Conservation (phyloP, 2,888 invertebrate species). For the Cheilosia grossa region DNA sequence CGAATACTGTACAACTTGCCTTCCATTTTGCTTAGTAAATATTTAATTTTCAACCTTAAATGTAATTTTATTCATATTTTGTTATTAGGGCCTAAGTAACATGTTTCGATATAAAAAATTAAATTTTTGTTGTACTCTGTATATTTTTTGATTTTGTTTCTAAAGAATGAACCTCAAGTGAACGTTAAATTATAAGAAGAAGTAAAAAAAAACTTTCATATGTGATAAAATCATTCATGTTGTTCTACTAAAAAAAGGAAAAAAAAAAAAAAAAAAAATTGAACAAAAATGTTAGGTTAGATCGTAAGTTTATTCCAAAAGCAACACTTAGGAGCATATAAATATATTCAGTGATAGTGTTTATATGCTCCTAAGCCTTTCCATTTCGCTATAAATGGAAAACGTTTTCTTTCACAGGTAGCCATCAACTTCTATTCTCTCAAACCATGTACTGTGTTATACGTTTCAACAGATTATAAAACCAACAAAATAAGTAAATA, state of each 20-base stretch:
- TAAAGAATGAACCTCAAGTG: constrained; percentile 1
- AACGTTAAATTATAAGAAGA: constrained; percentile 31
- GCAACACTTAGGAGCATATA: too few relatives aligned
- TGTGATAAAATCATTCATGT: constrained; percentile 69
- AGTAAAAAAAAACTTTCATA: constrained; percentile 42
- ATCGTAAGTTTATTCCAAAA: constrained; percentile 54
- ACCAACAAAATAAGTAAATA: constrained; percentile 37
- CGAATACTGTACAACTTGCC: constrained; percentile 26
- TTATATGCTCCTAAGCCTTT: neutral
- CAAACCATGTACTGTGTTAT: neutral
- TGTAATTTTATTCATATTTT: neutral
- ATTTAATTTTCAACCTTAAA: neutral
- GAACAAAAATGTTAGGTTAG: constrained; percentile 41
- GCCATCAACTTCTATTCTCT: neutral
- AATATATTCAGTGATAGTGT: too few relatives aligned
- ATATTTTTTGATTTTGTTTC: constrained; percentile 6
- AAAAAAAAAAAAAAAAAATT: constrained; percentile 22
- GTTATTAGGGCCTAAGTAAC: constrained; percentile 12
- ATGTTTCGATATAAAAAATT: constrained; percentile 3
- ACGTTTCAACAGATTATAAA: constrained; percentile 28
- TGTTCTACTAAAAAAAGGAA: constrained; percentile 42
- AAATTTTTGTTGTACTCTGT: neutral
- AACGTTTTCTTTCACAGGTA: too few relatives aligned
- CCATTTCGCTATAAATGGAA: neutral
- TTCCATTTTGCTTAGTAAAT: constrained; percentile 11